Conservation (phyloP, 2,888 invertebrate species). For the Patella pellucida region DNA sequence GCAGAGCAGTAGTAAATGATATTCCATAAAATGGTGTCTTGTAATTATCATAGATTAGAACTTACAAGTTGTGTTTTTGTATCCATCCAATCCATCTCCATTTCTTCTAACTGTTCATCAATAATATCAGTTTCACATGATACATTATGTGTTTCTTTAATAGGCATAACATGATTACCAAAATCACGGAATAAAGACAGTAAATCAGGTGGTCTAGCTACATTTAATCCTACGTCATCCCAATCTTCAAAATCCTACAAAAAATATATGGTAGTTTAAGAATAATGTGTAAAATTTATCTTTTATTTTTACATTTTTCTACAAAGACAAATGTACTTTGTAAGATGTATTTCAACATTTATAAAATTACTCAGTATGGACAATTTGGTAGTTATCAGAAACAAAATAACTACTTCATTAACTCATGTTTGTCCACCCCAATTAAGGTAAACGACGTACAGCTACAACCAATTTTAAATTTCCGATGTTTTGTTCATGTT, state of each 20-base stretch:
- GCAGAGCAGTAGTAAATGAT: background rate
- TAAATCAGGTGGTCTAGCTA: conserved; percentile 84
- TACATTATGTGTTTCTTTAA: conserved; percentile 47
- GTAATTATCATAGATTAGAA: background rate
- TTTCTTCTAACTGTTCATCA: conserved; percentile 34
- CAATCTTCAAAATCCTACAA: conserved; percentile 88
- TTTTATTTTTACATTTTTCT: too few species aligned
- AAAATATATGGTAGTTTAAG: too few species aligned
- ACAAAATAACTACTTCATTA: too few species aligned
- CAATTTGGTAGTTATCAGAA: too few species aligned
- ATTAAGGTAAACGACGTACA: too few species aligned
- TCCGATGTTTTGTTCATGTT: too few species aligned
- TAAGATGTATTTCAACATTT: too few species aligned
- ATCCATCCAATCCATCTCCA: conserved; percentile 45
- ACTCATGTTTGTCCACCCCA: too few species aligned
- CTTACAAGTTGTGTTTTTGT: conserved; percentile 51
- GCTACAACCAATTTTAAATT: too few species aligned
- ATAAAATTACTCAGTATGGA: too few species aligned
- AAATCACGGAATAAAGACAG: conserved; percentile 73
- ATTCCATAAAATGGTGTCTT: background rate
- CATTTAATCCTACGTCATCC: conserved; percentile 91
- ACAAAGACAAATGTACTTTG: too few species aligned
- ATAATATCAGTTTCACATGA: conserved; percentile 53
- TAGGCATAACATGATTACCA: conserved; percentile 61
- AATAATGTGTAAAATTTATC: too few species aligned